Evolutionary conservation across 2,888 invertebrate species (phyloP), one percentile per base, ranked within the genome.

Genomic region (Thymelicus acteon): DNA sequence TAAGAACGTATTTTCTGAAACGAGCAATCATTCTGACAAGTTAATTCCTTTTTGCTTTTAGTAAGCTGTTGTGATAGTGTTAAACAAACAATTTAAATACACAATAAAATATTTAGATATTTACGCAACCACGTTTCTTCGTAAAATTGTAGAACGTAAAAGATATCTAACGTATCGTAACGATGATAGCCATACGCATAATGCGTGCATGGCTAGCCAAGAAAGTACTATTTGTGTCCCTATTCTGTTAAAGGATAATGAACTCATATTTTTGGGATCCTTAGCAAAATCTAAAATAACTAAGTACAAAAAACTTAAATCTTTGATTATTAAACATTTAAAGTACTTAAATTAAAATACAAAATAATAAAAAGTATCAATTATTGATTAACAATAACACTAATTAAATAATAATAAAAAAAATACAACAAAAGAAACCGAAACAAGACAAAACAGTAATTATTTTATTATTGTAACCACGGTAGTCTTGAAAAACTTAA

Each of bases 121-220:
- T 68, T 52, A 60, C 44, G 52, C 70, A 64, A 24, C 60, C 64
- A 44, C 52, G 60, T 52, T 52, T 52, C 64, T 65, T 49, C 64
- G 60, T 60, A 47, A 52, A 39, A 13, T 70, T 49, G 64, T 60
- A 44, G 15, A 65, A 73, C 74, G 75, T 78, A 78, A 77, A 77
- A 75, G 77, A 75, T 81, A 81, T 80, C 78, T 77, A 76, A 76
- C 78, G 75, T 77, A 78, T 76, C 75, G 73, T 73, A 67, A 67
- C 72, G 72, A 76, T 72, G 75, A 78, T 74, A 77, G 73, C 65
- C 74, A 72, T 75, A 73, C 66, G 74, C 72, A 75, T 74, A 75
- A 71, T 72, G 77, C 72, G 62, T 64, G 73, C 60, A 58, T 72
- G 62, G 47, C 24, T 62, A 61, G 60, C 62, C 54, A 47, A 66